Evolutionary conservation across 2,113 vertebrate genomes (phyloP).

Genomic region (Scolopax mira): DNA sequence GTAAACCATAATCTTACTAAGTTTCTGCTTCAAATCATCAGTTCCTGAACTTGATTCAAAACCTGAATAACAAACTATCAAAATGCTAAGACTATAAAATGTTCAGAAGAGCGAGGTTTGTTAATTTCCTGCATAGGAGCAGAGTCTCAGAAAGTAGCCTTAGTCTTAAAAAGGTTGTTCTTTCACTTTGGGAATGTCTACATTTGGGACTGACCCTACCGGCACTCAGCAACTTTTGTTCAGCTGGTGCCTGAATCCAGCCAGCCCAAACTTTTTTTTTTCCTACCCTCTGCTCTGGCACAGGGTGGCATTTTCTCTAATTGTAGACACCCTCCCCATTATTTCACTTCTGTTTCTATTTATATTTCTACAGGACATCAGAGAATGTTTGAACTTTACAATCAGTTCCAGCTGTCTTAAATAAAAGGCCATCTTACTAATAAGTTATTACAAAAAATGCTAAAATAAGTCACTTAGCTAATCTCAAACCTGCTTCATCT

Average conservation of each 20-base stretch:
- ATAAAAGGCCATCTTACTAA: neutral
- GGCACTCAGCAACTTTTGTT: neutral
- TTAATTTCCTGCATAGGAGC: neutral
- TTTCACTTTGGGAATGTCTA: neutral
- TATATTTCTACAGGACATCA: neutral
- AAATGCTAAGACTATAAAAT: neutral
- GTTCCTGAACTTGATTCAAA: neutral
- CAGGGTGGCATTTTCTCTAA: neutral
- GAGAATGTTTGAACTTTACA: neutral
- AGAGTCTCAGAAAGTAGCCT: neutral
- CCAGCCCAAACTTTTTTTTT: neutral
- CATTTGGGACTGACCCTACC: neutral
- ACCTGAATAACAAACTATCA: neutral
- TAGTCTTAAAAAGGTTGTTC: neutral
- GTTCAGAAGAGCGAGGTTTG: neutral
- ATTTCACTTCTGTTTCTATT: neutral
- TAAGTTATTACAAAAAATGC: neutral
- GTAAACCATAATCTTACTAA: neutral
- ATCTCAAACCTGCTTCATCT: neutral
- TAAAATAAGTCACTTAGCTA: slow-evolving; percentile 32
- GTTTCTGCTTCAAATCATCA: neutral
- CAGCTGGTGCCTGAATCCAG: neutral
- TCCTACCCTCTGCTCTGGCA: neutral
- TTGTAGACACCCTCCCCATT: neutral
- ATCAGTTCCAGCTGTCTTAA: neutral